These are phyloP conservation scores for Artibeus lituratus DNA, from an alignment of 2,797 vertebrate species.

Conservation along the genomic window DNA sequence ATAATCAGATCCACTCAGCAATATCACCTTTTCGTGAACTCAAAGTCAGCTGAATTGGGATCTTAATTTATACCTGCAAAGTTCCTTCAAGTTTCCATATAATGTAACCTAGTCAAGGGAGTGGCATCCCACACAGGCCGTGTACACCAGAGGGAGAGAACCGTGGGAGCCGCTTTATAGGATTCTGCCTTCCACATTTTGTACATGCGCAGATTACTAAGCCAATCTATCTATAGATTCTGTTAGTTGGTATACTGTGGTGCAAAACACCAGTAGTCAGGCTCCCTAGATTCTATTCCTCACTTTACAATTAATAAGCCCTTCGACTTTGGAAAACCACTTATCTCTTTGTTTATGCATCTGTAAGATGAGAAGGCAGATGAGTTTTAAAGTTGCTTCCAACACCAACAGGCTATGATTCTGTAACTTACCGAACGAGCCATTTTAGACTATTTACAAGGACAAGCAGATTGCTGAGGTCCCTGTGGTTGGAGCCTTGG, in stretches of 20 bases:
- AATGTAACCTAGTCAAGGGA: background rate
- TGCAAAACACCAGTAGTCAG: background rate
- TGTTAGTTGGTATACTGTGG: background rate
- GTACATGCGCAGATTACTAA: background rate
- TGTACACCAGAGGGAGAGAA: background rate
- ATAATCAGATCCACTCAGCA: background rate
- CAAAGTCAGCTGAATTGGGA: background rate
- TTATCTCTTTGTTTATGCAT: background rate
- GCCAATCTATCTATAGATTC: background rate
- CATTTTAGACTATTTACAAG: background rate
- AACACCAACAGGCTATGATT: background rate
- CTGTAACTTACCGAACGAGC: background rate
- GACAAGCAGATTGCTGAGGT: background rate
- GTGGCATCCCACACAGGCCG: background rate
- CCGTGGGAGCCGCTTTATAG: background rate
- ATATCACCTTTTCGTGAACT: background rate
- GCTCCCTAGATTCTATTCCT: background rate
- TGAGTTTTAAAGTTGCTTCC: background rate
- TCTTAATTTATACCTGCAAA: background rate
- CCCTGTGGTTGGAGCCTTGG: background rate
- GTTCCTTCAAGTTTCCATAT: background rate
- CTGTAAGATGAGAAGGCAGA: background rate
- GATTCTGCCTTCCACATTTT: background rate
- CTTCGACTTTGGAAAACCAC: background rate
- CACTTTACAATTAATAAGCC: background rate